Evolutionary conservation across 2,888 invertebrate species (phyloP).

Genomic region (Eremobia ochroleuca): DNA sequence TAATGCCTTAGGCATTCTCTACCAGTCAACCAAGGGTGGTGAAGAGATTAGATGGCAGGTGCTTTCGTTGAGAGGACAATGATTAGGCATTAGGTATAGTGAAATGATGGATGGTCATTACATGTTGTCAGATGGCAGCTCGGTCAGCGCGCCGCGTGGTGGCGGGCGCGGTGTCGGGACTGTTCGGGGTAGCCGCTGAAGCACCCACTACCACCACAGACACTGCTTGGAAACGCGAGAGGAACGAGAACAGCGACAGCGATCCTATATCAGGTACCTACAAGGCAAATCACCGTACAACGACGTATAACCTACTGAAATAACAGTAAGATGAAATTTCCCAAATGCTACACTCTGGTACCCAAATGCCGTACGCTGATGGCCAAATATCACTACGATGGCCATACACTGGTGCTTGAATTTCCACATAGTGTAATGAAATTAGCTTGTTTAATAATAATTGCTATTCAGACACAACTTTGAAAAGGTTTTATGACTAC

Average conservation of each 20-base stretch:
- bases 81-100: not conserved
- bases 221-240: slow-evolving; percentile 84
- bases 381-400: not conserved
- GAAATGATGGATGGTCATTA: slow-evolving; percentile 3
- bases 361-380: not conserved
- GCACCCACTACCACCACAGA: slow-evolving; percentile 82
- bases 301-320: not conserved
- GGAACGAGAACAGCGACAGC: slow-evolving; percentile 92
- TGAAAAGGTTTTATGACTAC: not conserved
- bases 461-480: not conserved
- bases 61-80: no score
- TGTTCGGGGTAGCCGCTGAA: slow-evolving; percentile 88
- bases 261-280: slow-evolving; percentile 92
- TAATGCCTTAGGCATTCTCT: no score
- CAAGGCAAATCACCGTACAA: not conserved
- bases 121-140: slow-evolving; percentile 75
- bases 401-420: not conserved
- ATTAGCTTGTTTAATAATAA: not conserved
- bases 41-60: no score
- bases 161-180: slow-evolving; percentile 85
- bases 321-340: not conserved
- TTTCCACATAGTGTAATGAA: not conserved
- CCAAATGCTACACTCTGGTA: not conserved
- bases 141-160: slow-evolving; percentile 85
- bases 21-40: no score